phyloP scores from a whole-genome alignment of 2,888 invertebrate species.

The Luperina testacea region DNA sequence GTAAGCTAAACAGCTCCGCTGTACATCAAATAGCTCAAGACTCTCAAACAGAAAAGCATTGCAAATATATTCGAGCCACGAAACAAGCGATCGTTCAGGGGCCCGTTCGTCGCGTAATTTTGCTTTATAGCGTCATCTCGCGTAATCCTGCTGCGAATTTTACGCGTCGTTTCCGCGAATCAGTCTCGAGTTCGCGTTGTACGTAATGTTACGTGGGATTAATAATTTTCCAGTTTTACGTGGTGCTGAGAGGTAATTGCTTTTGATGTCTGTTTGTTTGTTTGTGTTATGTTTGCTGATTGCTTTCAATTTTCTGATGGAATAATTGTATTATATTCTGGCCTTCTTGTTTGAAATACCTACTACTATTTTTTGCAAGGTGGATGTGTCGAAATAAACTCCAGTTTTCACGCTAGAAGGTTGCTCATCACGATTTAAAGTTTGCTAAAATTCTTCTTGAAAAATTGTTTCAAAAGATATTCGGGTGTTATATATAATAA shows the following conservation, averaged over 20 bases:
- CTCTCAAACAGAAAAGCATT: slow-evolving; percentile 49
- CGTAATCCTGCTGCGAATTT: slow-evolving; percentile 75
- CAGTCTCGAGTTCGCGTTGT: slow-evolving; percentile 62
- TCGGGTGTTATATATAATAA: neutral
- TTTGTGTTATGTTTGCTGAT: slow-evolving; percentile 3
- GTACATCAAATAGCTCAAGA: slow-evolving; percentile 44
- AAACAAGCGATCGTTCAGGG: slow-evolving; percentile 62
- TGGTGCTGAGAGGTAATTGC: slow-evolving; percentile 32
- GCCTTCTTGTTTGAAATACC: neutral
- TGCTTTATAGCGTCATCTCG: slow-evolving; percentile 75
- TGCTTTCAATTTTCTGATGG: neutral
- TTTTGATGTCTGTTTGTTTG: slow-evolving; percentile 27
- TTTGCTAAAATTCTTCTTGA: neutral
- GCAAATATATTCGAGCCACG: slow-evolving; percentile 62
- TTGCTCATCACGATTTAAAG: too few relatives aligned
- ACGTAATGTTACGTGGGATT: slow-evolving; percentile 57
- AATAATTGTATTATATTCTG: neutral
- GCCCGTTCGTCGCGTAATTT: slow-evolving; percentile 73
- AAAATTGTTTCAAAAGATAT: neutral
- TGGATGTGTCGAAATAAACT: neutral
- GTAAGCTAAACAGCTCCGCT: slow-evolving; percentile 28
- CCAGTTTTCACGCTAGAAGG: too few relatives aligned
- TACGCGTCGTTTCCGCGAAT: slow-evolving; percentile 74
- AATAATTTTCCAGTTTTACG: slow-evolving; percentile 55
- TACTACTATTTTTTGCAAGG: neutral